Conservation (phyloP, 1,140 invertebrate genomes). For the Colletes gigas region DNA sequence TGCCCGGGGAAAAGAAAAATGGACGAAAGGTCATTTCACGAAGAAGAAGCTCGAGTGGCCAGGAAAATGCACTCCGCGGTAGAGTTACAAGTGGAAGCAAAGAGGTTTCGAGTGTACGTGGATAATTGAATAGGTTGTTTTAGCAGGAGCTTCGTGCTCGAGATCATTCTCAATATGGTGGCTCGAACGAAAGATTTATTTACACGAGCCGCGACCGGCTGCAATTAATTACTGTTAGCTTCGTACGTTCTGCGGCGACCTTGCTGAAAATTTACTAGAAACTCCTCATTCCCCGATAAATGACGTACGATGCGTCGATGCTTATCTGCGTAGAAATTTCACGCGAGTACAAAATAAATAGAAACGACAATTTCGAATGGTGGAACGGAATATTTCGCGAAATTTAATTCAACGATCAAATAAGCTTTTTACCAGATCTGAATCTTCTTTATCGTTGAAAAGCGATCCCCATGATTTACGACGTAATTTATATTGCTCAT, state of each 20-base stretch:
- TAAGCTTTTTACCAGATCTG: too few relatives aligned
- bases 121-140: constrained; percentile 53
- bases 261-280: not conserved
- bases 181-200: constrained; percentile 18
- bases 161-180: constrained; percentile 4
- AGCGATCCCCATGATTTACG: too few relatives aligned
- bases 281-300: not conserved
- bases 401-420: too few relatives aligned
- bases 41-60: constrained; percentile 36
- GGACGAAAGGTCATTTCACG: constrained; percentile 43
- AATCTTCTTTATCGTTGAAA: too few relatives aligned
- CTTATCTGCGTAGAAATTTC: too few relatives aligned
- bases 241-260: not conserved
- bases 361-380: too few relatives aligned
- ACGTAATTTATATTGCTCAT: too few relatives aligned
- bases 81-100: constrained; percentile 41
- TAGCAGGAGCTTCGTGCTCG: constrained; percentile 21
- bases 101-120: constrained; percentile 49
- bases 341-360: too few relatives aligned
- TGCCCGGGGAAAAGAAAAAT: constrained; percentile 21
- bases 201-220: not conserved
- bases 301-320: not conserved
- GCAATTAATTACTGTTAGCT: constrained; percentile 17
- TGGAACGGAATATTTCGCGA: too few relatives aligned
- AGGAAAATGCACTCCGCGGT: constrained; percentile 40